Percentiles rank a stretch among this genome's conserved stretches.
Evolutionary conservation across 2,113 vertebrate genomes (phyloP).

Genomic region (Phrynocephalus versicolor): DNA sequence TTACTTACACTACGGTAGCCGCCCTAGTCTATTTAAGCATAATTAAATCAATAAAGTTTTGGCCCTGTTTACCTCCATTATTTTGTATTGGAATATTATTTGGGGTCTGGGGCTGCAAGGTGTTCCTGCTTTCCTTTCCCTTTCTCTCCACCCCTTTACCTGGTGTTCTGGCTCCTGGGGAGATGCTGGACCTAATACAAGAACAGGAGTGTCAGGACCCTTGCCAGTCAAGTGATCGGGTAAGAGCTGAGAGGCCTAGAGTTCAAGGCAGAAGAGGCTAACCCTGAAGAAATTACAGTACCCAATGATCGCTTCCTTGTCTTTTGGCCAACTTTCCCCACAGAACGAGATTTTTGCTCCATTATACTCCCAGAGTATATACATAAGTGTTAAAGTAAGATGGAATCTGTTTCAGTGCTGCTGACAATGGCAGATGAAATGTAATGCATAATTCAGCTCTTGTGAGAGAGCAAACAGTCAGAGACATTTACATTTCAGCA

Average conservation of each 20-base stretch:
- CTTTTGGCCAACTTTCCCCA: background rate
- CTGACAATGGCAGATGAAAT: conserved; percentile 35
- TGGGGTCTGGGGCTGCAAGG: no score
- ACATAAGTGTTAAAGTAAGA: conserved; percentile 27
- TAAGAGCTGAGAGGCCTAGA: background rate
- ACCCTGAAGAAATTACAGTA: background rate
- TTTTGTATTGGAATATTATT: no score
- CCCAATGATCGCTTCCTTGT: background rate
- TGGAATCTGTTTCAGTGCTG: conserved; percentile 23
- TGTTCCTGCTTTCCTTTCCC: background rate
- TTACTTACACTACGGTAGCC: no score
- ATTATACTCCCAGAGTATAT: background rate
- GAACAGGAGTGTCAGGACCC: background rate
- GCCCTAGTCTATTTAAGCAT: no score
- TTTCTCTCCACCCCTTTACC: background rate
- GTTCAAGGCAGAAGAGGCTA: background rate
- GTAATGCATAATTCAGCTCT: conserved; percentile 42
- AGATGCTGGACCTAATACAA: background rate
- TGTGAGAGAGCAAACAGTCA: conserved; percentile 37
- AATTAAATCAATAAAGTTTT: no score
- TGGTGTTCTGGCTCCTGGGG: background rate
- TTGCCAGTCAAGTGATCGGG: background rate
- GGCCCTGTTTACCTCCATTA: no score
- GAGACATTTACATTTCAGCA: conserved; percentile 37
- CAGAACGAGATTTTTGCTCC: conserved; percentile 8